A percentile compares a stretch with the other conserved stretches of the same genome.
Conservation (phyloP, 2,888 invertebrate species). For the Mythimna vitellina region DNA sequence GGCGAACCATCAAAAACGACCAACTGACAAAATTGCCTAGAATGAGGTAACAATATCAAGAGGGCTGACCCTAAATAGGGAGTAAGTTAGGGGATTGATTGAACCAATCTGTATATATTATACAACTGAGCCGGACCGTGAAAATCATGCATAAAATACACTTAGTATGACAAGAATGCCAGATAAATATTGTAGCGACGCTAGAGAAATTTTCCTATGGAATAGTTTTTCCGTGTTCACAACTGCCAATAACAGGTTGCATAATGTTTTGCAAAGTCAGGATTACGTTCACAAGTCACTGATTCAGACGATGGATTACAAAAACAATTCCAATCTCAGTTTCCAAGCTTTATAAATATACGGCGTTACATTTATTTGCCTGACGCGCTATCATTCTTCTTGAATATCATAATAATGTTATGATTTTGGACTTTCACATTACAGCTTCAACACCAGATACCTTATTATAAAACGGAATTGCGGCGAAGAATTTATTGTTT, state of each 20-base stretch:
- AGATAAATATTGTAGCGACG: background rate
- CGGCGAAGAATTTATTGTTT: slow-evolving; percentile 76
- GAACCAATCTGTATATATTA: background rate
- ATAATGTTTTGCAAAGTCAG: slow-evolving; percentile 29
- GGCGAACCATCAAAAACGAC: too few relatives aligned
- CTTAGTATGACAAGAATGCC: background rate
- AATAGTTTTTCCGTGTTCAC: slow-evolving; percentile 12
- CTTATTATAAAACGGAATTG: slow-evolving; percentile 71
- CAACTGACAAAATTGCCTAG: too few relatives aligned
- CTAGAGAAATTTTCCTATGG: background rate
- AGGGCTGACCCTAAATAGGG: too few relatives aligned
- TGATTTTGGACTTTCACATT: slow-evolving; percentile 69
- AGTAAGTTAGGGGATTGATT: background rate
- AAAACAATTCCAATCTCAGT: slow-evolving; percentile 19
- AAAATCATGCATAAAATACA: background rate
- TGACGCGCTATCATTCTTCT: slow-evolving; percentile 67
- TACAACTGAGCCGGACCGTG: background rate
- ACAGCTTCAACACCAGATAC: slow-evolving; percentile 66
- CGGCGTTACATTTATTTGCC: slow-evolving; percentile 35
- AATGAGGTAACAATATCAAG: too few relatives aligned
- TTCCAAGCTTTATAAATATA: slow-evolving; percentile 52
- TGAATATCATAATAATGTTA: slow-evolving; percentile 71
- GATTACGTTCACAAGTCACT: slow-evolving; percentile 35
- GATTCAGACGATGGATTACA: slow-evolving; percentile 25
- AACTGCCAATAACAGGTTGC: slow-evolving; percentile 44